Conservation (phyloP, 2,888 invertebrate genomes). For the Polymixis lichenea region DNA sequence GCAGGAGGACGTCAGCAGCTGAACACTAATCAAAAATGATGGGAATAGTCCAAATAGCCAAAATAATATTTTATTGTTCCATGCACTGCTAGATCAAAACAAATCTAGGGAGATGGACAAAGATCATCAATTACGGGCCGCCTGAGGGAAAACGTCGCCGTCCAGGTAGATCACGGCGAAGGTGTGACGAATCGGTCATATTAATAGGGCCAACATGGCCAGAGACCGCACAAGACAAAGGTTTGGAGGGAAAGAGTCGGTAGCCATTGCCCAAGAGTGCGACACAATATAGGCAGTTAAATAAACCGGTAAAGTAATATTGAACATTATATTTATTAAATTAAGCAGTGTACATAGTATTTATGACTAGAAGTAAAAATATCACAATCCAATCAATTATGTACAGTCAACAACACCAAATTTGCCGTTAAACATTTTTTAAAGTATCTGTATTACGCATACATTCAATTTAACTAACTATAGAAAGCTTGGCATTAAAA, state of each 20-base stretch:
- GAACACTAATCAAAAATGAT: no score
- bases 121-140: neutral
- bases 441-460: conserved; percentile 30
- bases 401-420: conserved; percentile 66
- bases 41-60: neutral
- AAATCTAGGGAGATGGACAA: neutral
- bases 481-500: conserved; percentile 36
- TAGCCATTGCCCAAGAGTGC: neutral
- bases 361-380: conserved; percentile 77
- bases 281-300: neutral
- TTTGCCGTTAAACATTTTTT: conserved; percentile 43
- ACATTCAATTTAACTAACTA: conserved; percentile 40
- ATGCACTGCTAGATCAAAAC: neutral
- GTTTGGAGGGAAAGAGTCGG: neutral
- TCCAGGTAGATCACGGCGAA: neutral
- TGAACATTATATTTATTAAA: conserved; percentile 68
- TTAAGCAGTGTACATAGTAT: conserved; percentile 70
- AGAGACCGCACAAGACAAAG: neutral
- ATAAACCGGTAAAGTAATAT: conserved; percentile 29
- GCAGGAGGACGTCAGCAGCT: no score
- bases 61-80: neutral
- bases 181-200: neutral
- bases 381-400: conserved; percentile 79
- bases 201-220: neutral
- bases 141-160: neutral